Evolutionary conservation across 1,140 invertebrate genomes (phyloP).

Genomic region (Leptinotarsa undecemlineata): DNA sequence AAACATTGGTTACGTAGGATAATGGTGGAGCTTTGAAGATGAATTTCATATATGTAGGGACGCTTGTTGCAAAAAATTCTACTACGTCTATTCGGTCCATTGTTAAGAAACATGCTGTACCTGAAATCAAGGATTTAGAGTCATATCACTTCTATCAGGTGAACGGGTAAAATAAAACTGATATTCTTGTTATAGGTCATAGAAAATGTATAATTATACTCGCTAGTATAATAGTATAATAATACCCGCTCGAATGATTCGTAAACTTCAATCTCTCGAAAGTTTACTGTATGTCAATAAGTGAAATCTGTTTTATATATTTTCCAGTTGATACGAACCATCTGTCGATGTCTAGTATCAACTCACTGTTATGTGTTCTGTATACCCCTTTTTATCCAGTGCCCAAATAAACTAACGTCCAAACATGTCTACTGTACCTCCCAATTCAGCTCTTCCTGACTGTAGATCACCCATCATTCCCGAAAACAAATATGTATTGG

Average conservation of each 20-base stretch:
- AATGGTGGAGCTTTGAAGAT: slow-evolving; percentile 66
- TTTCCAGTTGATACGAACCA: no score
- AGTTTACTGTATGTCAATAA: no score
- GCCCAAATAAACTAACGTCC: neutral
- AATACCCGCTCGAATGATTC: neutral
- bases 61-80: slow-evolving; percentile 62
- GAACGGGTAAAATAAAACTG: no score
- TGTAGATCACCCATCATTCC: slow-evolving; percentile 65
- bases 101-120: slow-evolving; percentile 62
- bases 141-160: no score
- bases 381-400: no score
- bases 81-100: slow-evolving; percentile 60
- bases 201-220: no score
- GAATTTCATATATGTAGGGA: slow-evolving; percentile 61
- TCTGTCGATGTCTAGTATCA: no score
- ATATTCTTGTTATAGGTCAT: no score
- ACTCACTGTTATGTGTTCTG: no score
- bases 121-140: slow-evolving; percentile 41
- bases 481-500: slow-evolving; percentile 56
- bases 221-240: no score
- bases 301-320: no score
- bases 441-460: slow-evolving; percentile 61
- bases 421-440: slow-evolving; percentile 49
- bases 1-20: slow-evolving; percentile 66
- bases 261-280: neutral